Percentiles rank a stretch among this genome's conserved stretches.
phyloP scores from a whole-genome alignment of 2,113 vertebrate genomes.

The Geococcyx californianus region DNA sequence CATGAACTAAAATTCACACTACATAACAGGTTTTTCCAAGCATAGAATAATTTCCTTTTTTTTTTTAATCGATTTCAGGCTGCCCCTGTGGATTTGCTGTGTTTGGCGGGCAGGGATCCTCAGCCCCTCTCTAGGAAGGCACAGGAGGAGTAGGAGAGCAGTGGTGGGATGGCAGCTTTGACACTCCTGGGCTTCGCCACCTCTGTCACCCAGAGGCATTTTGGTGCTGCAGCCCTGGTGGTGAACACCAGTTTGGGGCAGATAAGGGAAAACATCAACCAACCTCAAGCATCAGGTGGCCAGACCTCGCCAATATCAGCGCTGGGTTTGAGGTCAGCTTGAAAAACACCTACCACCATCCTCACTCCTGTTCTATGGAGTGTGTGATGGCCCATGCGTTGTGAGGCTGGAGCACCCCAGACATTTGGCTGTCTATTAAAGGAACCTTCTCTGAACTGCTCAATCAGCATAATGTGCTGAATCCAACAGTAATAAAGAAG shows the following conservation, averaged over 20 bases:
- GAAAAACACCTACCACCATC: background rate
- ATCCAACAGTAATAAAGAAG: background rate
- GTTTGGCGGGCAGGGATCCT: background rate
- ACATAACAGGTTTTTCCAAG: background rate
- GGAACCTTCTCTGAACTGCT: background rate
- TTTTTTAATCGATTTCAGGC: background rate
- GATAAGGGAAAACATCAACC: background rate
- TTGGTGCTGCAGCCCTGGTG: background rate
- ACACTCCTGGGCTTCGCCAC: background rate
- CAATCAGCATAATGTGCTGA: background rate
- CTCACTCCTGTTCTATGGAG: background rate
- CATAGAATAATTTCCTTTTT: background rate
- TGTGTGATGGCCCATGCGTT: fast-evolving
- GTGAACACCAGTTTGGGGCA: background rate
- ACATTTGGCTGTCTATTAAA: background rate
- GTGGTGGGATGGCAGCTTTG: fast-evolving
- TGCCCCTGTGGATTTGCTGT: background rate
- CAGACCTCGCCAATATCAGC: background rate
- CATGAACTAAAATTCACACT: background rate
- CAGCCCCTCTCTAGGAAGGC: background rate
- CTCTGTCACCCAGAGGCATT: background rate
- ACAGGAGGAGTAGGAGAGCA: background rate
- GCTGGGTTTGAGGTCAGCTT: background rate
- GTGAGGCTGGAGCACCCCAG: background rate
- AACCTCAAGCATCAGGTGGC: background rate